Conservation (phyloP, 2,797 vertebrate species). For the Brotogeris chrysoptera region DNA sequence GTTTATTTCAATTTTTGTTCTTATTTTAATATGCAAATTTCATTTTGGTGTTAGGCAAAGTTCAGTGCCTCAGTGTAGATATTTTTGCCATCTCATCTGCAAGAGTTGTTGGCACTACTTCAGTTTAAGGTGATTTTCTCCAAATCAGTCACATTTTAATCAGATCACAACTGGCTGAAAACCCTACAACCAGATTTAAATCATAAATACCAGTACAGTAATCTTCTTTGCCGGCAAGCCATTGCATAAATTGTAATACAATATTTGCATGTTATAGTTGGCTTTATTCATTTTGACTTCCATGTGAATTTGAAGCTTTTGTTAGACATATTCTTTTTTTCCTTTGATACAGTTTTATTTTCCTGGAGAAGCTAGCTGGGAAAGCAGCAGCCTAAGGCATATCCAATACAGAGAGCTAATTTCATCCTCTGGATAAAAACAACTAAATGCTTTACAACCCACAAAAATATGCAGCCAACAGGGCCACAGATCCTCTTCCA, state of each 20-base stretch:
- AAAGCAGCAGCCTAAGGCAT: not conserved
- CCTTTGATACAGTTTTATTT: not conserved
- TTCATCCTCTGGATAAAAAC: conserved; percentile 13
- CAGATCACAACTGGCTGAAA: conserved; percentile 53
- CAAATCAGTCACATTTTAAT: conserved; percentile 54
- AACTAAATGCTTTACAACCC: not conserved
- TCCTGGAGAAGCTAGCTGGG: not conserved
- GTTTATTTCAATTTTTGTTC: not conserved
- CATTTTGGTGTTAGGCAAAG: not conserved
- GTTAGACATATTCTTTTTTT: not conserved
- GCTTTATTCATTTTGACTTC: conserved; percentile 38
- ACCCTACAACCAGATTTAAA: conserved; percentile 49
- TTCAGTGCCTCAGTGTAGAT: not conserved
- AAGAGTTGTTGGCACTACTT: not conserved
- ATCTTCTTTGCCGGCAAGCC: conserved; percentile 33
- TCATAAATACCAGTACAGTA: conserved; percentile 45
- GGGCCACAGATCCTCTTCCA: not conserved
- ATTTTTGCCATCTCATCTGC: conserved; percentile 8
- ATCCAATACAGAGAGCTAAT: not conserved
- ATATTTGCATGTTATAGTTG: conserved; percentile 45
- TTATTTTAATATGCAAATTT: not conserved
- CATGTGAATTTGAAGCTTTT: not conserved
- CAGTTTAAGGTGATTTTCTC: conserved; percentile 47
- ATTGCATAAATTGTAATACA: conserved; percentile 41
- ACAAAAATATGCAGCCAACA: not conserved